Evolutionary conservation across 2,888 invertebrate genomes (phyloP), one percentile per base, ranked within the genome.

Genomic region (Pteria penguin): DNA sequence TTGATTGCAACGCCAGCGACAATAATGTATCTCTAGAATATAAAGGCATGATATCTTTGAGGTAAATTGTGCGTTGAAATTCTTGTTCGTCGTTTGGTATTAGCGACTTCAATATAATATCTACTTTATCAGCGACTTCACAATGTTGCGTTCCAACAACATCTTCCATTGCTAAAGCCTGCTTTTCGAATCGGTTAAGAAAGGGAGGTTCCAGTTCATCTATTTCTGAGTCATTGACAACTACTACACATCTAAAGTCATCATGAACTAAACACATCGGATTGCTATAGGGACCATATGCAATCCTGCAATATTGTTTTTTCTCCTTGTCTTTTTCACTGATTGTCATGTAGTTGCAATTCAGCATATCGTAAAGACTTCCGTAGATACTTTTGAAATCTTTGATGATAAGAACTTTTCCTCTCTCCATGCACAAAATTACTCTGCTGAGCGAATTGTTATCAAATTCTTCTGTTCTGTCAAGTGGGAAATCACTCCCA

Each of bases 131-230:
- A 0, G 78, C 70, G 0, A 82, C 22, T 5, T 36, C 26, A 8
- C 71, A 29, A 3, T 32, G 4, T 14, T 26, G 26, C 1, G 29
- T 14, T 52, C 83, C 75, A 11, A 87, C 55, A 11, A 81, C 74
- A 60, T 86, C 86, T 52, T 68, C 52, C 69, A 85, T 82, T 55
- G 81, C 62, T 31, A 91, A 77, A 70, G 86, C 82, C 33, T 88
- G 88, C 29, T 88, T 88, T 73, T 88, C 88, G 76, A 88, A 86
- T 18, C 88, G 71, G 61, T 88, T 88, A n/a, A 88, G 69, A 75
- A 88, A 85, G 5, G 88, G 87, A 24, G 87, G 85, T 61, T 86
- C 86, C 14, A 82, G 76, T 27, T 76, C 69, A 68, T 82, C 70
- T 1, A 87, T 27, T 60, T 83, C 78, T 8, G 70, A 72, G 66